phyloP scores from a whole-genome alignment of 1,140 invertebrate species.

The Rhopalosiphum maidis region DNA sequence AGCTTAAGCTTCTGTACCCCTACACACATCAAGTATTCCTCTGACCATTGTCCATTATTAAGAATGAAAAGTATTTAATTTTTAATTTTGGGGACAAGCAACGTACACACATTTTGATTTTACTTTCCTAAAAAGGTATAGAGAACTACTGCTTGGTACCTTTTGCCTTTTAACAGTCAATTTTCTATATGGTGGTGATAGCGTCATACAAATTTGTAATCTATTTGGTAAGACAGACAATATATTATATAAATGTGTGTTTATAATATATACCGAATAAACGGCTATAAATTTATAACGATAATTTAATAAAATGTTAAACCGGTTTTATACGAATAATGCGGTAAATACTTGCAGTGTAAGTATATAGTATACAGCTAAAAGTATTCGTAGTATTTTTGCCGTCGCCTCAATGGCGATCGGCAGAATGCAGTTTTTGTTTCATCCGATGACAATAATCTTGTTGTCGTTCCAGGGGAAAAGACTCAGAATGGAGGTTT shows the following conservation, averaged over 20 bases:
- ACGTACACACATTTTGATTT: neutral
- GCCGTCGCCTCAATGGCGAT: constrained; percentile 44
- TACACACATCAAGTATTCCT: neutral
- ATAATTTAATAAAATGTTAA: constrained; percentile 38
- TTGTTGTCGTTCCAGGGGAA: neutral
- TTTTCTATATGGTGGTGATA: neutral
- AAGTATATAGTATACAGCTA: neutral
- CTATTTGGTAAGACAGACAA: neutral
- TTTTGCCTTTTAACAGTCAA: neutral
- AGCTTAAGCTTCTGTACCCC: neutral
- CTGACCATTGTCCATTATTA: no score
- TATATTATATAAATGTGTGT: neutral
- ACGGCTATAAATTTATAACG: neutral
- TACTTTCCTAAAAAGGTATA: neutral
- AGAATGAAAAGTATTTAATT: neutral
- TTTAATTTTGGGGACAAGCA: neutral
- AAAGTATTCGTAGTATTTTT: constrained; percentile 56
- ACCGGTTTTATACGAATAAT: constrained; percentile 36
- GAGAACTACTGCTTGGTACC: neutral
- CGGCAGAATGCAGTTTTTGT: constrained; percentile 56
- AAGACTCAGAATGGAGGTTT: constrained; percentile 21
- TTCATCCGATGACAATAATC: constrained; percentile 52
- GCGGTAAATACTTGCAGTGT: neutral
- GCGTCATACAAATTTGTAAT: neutral
- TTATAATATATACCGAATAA: neutral